Evolutionary conservation across 2,113 vertebrate species (phyloP).

Genomic region (Thunnus maccoyii): DNA sequence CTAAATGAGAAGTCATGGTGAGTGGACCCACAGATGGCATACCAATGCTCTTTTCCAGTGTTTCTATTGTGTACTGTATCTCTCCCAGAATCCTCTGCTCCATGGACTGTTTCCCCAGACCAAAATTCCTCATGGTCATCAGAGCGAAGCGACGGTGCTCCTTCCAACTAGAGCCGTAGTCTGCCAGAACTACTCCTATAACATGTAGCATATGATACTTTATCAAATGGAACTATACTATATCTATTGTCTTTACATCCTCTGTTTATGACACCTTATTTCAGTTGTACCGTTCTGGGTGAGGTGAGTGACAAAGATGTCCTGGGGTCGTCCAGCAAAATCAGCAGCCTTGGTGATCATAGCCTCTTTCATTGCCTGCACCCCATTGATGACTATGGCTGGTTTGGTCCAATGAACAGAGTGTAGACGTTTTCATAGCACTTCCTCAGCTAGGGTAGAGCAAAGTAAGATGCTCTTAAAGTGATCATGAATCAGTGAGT

Average conservation of each 20-base stretch:
- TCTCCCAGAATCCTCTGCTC: conserved; percentile 83
- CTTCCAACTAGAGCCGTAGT: conserved; percentile 72
- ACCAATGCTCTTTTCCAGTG: conserved; percentile 49
- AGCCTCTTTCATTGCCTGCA: conserved; percentile 64
- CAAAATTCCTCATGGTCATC: conserved; percentile 83
- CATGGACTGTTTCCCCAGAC: conserved; percentile 86
- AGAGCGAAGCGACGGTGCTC: conserved; percentile 82
- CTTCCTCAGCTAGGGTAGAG: conserved; percentile 49
- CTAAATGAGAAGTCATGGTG: not conserved
- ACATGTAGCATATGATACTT: not conserved
- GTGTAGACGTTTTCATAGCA: conserved; percentile 69
- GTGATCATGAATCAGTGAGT: not conserved
- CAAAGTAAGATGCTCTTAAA: not conserved
- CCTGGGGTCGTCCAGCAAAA: conserved; percentile 72
- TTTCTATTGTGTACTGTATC: conserved; percentile 42
- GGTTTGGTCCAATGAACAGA: conserved; percentile 62
- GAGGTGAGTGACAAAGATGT: conserved; percentile 40
- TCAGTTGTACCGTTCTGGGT: conserved; percentile 28
- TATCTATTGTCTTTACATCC: too few species aligned
- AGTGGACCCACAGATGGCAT: not conserved
- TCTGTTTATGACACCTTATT: not conserved
- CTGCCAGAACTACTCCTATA: conserved; percentile 72
- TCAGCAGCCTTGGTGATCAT: conserved; percentile 61
- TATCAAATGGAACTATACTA: not conserved
- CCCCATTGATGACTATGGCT: conserved; percentile 53